Base-by-base conservation (phyloP, 2,888 invertebrate genomes). In the Vannuccia rotundouncinata region DNA sequence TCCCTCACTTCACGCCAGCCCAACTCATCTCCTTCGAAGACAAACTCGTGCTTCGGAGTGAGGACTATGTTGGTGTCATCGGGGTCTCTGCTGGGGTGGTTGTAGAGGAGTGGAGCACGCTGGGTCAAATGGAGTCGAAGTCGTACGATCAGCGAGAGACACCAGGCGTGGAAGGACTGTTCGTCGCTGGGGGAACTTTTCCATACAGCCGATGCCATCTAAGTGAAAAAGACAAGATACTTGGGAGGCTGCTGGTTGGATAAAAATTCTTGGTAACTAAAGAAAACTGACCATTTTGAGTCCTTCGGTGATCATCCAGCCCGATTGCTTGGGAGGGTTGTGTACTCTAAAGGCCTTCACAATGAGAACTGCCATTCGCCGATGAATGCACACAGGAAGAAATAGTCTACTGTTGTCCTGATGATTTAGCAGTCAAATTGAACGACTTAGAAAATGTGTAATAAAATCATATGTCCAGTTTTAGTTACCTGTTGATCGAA, bases 401-500 rank as follows among this genome's bases (percentile, higher is more conserved):
- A 60, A 78, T 17, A 78, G 17, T n/a, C n/a, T n/a, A n/a, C n/a
- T n/a, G n/a, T n/a, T n/a, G n/a, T n/a, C n/a, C n/a, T n/a, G n/a
- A n/a, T n/a, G n/a, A n/a, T n/a, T n/a, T n/a, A n/a, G n/a, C n/a
- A n/a, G n/a, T n/a, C n/a, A n/a, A n/a, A n/a, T n/a, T n/a, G n/a
- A n/a, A n/a, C n/a, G n/a, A n/a, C n/a, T n/a, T n/a, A n/a, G n/a
- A n/a, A n/a, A n/a, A n/a, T n/a, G n/a, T n/a, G n/a, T n/a, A n/a
- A n/a, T n/a, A n/a, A n/a, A n/a, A n/a, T n/a, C n/a, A n/a, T n/a
- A n/a, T n/a, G n/a, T n/a, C 45, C 45, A 45, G 45, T 45, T 45
- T 17, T 45, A 45, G 17, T 66, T 66, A 66, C 75, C 22, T 76
- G 78, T 78, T 29, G 77, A 81, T 90, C 89, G 30, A 91, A 89